Conservation (phyloP, 1,140 invertebrate genomes). For the Ephestia elutella region DNA sequence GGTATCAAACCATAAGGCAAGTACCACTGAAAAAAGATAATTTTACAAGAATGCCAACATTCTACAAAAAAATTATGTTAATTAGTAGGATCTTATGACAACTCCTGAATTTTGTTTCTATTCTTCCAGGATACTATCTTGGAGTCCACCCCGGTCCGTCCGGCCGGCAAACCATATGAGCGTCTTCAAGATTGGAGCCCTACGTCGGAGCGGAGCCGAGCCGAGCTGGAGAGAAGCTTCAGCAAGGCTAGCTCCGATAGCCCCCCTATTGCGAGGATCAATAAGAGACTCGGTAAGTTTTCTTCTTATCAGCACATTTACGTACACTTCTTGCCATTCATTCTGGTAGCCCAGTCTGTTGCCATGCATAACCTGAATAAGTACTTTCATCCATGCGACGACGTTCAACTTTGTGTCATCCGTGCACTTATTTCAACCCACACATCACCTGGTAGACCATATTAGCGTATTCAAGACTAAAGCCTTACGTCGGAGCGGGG, state of each 20-base stretch:
- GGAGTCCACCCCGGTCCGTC: conserved; percentile 18
- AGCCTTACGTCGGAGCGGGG: conserved; percentile 52
- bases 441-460: conserved; percentile 20
- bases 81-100: too few relatives aligned
- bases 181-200: conserved; percentile 53
- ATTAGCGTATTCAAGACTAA: conserved; percentile 49
- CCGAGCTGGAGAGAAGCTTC: conserved; percentile 46
- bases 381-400: too few relatives aligned
- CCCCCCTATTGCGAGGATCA: conserved; percentile 41
- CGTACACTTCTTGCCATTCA: too few relatives aligned
- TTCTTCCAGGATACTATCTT: conserved; percentile 18
- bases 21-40: too few relatives aligned
- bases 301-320: neutral
- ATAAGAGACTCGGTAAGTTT: conserved; percentile 48
- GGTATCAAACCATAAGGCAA: too few relatives aligned
- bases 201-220: conserved; percentile 43
- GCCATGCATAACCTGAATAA: too few relatives aligned
- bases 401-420: too few relatives aligned
- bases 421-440: too few relatives aligned
- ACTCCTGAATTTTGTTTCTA: too few relatives aligned
- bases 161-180: conserved; percentile 28
- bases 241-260: conserved; percentile 51
- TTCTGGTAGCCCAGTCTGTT: too few relatives aligned
- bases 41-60: too few relatives aligned
- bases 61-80: too few relatives aligned